phyloP scores from a whole-genome alignment of 2,797 vertebrate species.

The Salmo trutta region DNA sequence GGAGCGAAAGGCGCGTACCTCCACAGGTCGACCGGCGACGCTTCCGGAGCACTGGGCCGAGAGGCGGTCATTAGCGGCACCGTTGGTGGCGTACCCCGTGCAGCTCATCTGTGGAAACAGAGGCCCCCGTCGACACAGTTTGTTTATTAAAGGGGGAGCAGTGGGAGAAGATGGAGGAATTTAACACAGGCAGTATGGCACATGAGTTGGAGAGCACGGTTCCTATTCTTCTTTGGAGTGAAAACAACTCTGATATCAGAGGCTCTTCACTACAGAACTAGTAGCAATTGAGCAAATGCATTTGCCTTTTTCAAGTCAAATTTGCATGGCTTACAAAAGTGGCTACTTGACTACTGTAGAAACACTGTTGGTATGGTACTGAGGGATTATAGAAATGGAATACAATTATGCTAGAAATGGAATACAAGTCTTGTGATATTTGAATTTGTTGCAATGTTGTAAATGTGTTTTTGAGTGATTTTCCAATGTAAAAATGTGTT shows the following conservation, averaged over 20 bases:
- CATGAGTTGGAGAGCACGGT: slow-evolving; percentile 28
- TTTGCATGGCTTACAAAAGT: not conserved
- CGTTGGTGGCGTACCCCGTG: slow-evolving; percentile 65
- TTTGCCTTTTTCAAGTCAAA: not conserved
- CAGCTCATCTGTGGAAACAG: slow-evolving; percentile 85
- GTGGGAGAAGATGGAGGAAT: slow-evolving; percentile 50
- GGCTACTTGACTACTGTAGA: not conserved
- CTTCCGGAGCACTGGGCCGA: slow-evolving; percentile 75
- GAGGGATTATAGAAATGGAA: not conserved
- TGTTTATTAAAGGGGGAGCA: slow-evolving; percentile 60
- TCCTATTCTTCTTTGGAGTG: not conserved
- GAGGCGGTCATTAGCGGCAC: slow-evolving; percentile 58
- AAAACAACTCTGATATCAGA: not conserved
- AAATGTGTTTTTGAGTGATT: not conserved
- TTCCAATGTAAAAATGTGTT: not conserved
- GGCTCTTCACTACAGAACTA: not conserved
- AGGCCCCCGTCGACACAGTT: slow-evolving; percentile 53
- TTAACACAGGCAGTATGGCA: slow-evolving; percentile 50
- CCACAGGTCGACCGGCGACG: slow-evolving; percentile 53
- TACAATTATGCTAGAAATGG: no score
- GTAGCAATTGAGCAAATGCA: not conserved
- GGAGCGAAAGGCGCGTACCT: slow-evolving; percentile 73
- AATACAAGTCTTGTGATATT: not conserved
- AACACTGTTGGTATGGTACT: not conserved
- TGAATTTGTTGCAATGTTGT: not conserved